Evolutionary conservation across 2,113 vertebrate genomes (phyloP).

Genomic region (Conger conger): DNA sequence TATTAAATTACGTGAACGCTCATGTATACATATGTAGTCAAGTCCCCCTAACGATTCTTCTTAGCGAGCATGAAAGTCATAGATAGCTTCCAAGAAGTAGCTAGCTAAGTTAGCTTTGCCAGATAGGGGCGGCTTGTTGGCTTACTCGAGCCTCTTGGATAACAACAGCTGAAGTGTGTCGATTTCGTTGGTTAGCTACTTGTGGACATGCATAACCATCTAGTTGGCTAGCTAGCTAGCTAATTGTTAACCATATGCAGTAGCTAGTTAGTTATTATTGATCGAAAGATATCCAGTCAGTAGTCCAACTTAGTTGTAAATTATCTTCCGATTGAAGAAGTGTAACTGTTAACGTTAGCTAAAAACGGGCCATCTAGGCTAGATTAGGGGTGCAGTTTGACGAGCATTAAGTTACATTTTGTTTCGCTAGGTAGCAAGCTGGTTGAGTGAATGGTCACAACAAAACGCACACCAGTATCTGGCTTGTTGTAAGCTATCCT

Average conservation of each 20-base stretch:
- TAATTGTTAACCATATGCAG: neutral
- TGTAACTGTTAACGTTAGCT: too few species aligned
- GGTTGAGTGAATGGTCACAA: neutral
- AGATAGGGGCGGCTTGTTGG: neutral
- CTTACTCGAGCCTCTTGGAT: neutral
- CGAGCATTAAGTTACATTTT: neutral
- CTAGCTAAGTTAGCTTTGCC: neutral
- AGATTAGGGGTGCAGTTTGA: neutral
- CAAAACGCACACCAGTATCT: neutral
- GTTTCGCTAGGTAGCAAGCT: neutral
- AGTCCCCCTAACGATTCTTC: neutral
- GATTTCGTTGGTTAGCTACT: neutral
- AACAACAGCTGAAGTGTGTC: neutral
- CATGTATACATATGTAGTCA: neutral
- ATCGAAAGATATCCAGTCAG: neutral
- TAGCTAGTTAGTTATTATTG: neutral
- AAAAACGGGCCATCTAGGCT: neutral
- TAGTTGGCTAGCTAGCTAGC: constrained; percentile 28
- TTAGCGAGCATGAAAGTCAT: neutral
- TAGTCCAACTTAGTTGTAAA: neutral
- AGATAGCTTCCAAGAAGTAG: neutral
- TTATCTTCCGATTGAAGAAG: neutral
- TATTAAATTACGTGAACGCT: neutral
- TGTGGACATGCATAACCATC: neutral
- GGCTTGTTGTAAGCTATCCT: too few species aligned